Conservation (phyloP, 2,797 vertebrate species). For the Acipenser ruthenus region DNA sequence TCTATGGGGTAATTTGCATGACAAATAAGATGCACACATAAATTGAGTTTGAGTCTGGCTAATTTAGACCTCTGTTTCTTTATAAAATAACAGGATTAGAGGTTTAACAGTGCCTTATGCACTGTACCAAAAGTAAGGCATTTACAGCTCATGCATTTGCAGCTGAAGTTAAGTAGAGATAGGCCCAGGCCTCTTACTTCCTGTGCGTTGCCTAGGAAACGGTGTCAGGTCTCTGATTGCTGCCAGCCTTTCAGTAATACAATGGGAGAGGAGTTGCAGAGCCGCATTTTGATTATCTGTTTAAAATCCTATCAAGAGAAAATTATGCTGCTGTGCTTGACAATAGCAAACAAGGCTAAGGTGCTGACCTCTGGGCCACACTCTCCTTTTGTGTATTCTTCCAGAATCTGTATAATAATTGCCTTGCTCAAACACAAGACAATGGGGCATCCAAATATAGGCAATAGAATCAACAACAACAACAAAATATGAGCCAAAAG, state of each 20-base stretch:
- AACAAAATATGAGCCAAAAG: too few relatives aligned
- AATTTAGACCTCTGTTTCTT: neutral
- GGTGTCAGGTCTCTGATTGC: conserved; percentile 19
- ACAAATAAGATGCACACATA: too few relatives aligned
- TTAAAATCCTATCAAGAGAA: conserved; percentile 15
- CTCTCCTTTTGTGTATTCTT: neutral
- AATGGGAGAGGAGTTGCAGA: conserved; percentile 10
- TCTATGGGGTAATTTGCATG: too few relatives aligned
- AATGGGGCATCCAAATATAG: too few relatives aligned
- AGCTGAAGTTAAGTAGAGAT: conserved; percentile 1
- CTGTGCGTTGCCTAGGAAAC: conserved; percentile 21
- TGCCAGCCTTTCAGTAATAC: conserved; percentile 20
- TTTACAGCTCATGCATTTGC: conserved; percentile 4
- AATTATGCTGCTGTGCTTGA: conserved; percentile 6
- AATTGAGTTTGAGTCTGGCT: neutral
- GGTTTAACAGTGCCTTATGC: neutral
- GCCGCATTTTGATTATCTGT: conserved; percentile 21
- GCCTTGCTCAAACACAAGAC: too few relatives aligned
- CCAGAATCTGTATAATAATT: neutral
- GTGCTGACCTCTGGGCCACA: neutral
- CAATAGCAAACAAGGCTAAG: conserved; percentile 12
- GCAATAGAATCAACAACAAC: too few relatives aligned
- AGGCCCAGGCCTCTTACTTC: conserved; percentile 16
- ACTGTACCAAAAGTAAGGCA: neutral
- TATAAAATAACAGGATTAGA: neutral